phyloP scores from a whole-genome alignment of 2,113 vertebrate genomes.

The Grus americana region DNA sequence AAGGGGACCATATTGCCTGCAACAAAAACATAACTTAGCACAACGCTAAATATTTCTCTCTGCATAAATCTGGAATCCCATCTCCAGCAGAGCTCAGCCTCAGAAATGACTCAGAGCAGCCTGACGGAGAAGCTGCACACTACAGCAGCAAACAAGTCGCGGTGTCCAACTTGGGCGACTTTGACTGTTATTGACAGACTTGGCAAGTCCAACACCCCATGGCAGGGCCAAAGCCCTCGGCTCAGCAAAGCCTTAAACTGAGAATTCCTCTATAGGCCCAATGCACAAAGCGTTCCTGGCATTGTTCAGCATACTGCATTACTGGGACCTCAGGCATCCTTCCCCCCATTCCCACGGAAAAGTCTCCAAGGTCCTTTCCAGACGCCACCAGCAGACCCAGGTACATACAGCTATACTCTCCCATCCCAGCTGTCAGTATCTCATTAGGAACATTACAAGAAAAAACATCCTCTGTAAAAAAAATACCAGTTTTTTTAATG shows the following conservation, averaged over 20 bases:
- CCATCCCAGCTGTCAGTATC: neutral
- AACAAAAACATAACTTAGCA: constrained; percentile 55
- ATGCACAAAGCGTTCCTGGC: fast-evolving
- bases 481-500: neutral
- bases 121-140: neutral
- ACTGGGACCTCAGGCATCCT: neutral
- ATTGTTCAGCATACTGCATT: fast-evolving
- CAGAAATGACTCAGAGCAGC: neutral
- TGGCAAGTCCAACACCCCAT: neutral
- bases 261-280: neutral
- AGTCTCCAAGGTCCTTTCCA: neutral
- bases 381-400: neutral
- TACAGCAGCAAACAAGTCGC: neutral
- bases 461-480: neutral
- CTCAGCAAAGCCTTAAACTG: neutral
- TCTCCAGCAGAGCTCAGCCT: neutral
- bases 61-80: constrained; percentile 53
- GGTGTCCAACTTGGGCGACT: fast-evolving
- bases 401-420: neutral
- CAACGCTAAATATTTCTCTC: constrained; percentile 61
- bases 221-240: fast-evolving
- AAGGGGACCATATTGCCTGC: constrained; percentile 61
- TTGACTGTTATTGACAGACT: fast-evolving
- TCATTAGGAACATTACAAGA: neutral
- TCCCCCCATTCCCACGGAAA: neutral